Conservation (phyloP, 2,888 invertebrate genomes). For the Microctonus brassicae region DNA sequence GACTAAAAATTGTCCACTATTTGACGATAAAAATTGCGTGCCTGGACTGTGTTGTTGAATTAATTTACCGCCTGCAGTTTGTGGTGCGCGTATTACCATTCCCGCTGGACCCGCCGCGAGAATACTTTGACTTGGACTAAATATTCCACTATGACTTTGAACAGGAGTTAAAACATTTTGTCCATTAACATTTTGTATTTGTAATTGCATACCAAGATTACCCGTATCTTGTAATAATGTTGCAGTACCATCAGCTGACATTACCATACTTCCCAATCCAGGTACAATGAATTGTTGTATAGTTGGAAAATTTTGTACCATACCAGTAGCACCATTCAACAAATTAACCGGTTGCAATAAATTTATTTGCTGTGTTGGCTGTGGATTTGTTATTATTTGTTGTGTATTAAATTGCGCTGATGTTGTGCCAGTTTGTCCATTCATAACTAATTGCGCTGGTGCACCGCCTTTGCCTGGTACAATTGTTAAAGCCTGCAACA, state of each 20-base stretch:
- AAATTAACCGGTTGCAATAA: slow-evolving; percentile 86
- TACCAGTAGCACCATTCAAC: slow-evolving; percentile 78
- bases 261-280: slow-evolving; percentile 85
- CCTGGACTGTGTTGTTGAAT: slow-evolving; percentile 78
- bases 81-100: slow-evolving; percentile 83
- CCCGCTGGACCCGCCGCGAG: slow-evolving; percentile 78
- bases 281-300: slow-evolving; percentile 89
- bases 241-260: slow-evolving; percentile 83
- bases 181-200: slow-evolving; percentile 85
- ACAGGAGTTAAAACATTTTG: slow-evolving; percentile 83
- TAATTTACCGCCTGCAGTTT: slow-evolving; percentile 79
- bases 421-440: slow-evolving; percentile 75
- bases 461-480: slow-evolving; percentile 82
- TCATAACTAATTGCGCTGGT: slow-evolving; percentile 83
- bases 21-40: slow-evolving; percentile 82
- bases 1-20: slow-evolving; percentile 81
- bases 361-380: slow-evolving; percentile 76
- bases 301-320: slow-evolving; percentile 82
- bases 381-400: slow-evolving; percentile 76
- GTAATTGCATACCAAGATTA: slow-evolving; percentile 80
- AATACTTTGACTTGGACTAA: slow-evolving; percentile 78
- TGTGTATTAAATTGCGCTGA: slow-evolving; percentile 76
- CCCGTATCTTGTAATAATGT: slow-evolving; percentile 80
- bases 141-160: slow-evolving; percentile 75
- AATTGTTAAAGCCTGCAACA: slow-evolving; percentile 83